Conservation (phyloP, 2,113 vertebrate genomes). For the Epinephelus fuscoguttatus region DNA sequence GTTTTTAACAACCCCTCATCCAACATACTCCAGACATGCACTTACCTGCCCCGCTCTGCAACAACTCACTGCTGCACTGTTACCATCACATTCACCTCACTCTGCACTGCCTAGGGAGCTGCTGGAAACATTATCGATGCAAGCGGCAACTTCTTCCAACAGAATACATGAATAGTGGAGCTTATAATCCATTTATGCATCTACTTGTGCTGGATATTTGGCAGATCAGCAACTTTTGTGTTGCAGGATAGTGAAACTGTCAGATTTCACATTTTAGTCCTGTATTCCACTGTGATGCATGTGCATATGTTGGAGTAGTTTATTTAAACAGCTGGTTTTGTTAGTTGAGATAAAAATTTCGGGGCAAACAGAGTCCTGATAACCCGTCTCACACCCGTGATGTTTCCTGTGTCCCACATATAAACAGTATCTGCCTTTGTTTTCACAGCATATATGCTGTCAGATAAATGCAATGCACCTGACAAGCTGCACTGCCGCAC, state of each 20-base stretch:
- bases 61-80: conserved; percentile 71
- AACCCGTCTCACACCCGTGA: neutral
- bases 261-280: neutral
- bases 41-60: conserved; percentile 82
- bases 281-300: neutral
- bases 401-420: neutral
- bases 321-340: neutral
- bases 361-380: conserved; percentile 8
- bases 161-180: conserved; percentile 50
- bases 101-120: conserved; percentile 47
- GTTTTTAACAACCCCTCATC: conserved; percentile 77
- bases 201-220: conserved; percentile 2
- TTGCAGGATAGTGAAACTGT: neutral
- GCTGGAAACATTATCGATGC: conserved; percentile 57
- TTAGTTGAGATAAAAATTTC: neutral
- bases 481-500: conserved; percentile 35
- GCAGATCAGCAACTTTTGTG: neutral
- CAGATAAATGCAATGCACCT: conserved; percentile 60
- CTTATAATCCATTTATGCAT: conserved; percentile 23
- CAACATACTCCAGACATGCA: conserved; percentile 83
- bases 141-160: conserved; percentile 52
- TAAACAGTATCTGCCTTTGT: conserved; percentile 22
- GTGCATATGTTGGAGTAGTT: neutral
- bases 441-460: conserved; percentile 20
- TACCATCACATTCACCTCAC: conserved; percentile 63